Evolutionary conservation across 2,113 vertebrate genomes (phyloP), one percentile per base, ranked within the genome.

Genomic region (Rhodinocichla rosea): DNA sequence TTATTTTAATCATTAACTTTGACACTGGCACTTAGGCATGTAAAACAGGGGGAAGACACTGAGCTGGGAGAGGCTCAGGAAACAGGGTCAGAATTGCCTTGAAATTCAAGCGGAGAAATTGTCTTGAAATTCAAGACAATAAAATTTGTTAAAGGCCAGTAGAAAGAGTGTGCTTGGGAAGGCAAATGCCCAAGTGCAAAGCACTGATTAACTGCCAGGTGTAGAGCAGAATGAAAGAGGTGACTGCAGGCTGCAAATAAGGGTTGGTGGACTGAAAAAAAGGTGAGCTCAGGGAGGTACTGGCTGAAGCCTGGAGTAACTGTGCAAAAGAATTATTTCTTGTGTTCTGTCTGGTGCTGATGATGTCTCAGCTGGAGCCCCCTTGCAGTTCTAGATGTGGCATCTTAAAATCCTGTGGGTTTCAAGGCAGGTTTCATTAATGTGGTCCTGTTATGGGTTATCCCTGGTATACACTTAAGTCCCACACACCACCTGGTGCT

Each of bases 401-500:
- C 33, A 4, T 55, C 73, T 39, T 50, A 32, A 93, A 63, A 53
- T 30, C 11, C 26, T 8, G 10, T 30, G 67, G 37, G 19, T 90
- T 81, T 57, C 68, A 9, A 35, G 59, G 30, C 44, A 20, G 62
- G 21, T 63, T 57, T 92, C 22, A 8, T 33, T 80, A 33, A 30
- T 1, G 15, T n/a, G 17, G 30, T 16, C 52, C 26, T 70, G 14
- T 9, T 56, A 33, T 11, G 23, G 28, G 28, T 75, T 75, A 60
- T 49, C 15, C 55, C 11, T 55, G 10, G 6, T 15, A 15, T 9
- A 22, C 39, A 32, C 23, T 32, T 24, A 39, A 83, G 71, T 30
- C 44, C 67, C 0, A 0, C 44, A 10, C 30, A 37, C 37, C 19
- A 37, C 30, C 53, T 37, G 13, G 42, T 68, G 60, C 70, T 47